Evolutionary conservation across 2,797 vertebrate genomes (phyloP).

Genomic region (Enoplosus armatus): DNA sequence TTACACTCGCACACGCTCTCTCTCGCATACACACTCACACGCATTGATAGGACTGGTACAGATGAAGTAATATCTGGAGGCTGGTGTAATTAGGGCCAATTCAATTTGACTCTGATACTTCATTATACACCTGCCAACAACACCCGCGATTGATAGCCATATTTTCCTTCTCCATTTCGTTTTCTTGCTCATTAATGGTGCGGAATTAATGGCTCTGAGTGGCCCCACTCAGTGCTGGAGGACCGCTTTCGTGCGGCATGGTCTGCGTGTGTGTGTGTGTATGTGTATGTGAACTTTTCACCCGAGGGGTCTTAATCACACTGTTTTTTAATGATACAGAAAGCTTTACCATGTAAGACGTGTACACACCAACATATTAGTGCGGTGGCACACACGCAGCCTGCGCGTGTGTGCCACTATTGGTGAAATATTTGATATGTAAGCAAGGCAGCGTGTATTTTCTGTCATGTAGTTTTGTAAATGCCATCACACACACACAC

Average conservation of each 20-base stretch:
- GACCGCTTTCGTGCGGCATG: constrained; percentile 58
- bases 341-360: constrained; percentile 12
- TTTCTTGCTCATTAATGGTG: constrained; percentile 83
- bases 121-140: constrained; percentile 86
- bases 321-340: constrained; percentile 25
- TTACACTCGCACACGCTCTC: background rate
- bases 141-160: constrained; percentile 82
- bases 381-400: too few relatives aligned
- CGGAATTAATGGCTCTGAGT: constrained; percentile 78
- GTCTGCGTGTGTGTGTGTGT: constrained; percentile 17
- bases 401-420: too few relatives aligned
- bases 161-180: constrained; percentile 82
- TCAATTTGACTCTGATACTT: constrained; percentile 85
- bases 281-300: constrained; percentile 59
- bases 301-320: constrained; percentile 46
- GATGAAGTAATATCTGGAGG: constrained; percentile 86
- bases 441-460: constrained; percentile 61
- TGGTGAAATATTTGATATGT: constrained; percentile 65
- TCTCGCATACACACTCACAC: constrained; percentile 11
- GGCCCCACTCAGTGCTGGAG: constrained; percentile 59
- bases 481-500: constrained; percentile 46
- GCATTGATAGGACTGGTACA: constrained; percentile 80
- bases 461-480: constrained; percentile 67
- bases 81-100: constrained; percentile 87
- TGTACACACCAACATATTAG: constrained; percentile 24